Evolutionary conservation across 1,140 invertebrate genomes (phyloP).

Genomic region (Danaus melanippus): DNA sequence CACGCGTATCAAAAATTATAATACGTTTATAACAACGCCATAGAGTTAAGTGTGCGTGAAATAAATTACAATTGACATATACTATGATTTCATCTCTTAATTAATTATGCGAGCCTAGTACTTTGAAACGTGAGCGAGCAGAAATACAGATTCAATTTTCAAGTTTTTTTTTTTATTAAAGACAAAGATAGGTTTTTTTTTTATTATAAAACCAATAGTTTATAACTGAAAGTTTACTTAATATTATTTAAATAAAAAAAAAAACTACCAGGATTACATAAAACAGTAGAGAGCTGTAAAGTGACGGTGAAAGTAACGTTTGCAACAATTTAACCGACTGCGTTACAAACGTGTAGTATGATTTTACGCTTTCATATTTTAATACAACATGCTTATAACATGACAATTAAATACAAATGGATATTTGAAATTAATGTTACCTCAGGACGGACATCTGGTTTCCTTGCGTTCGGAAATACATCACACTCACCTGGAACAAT

Average conservation of each 20-base stretch:
- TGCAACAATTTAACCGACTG: slow-evolving; percentile 6
- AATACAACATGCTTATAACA: too few species aligned
- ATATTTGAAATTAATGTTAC: slow-evolving; percentile 5
- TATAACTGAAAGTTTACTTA: too few species aligned
- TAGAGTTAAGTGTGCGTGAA: slow-evolving; percentile 11
- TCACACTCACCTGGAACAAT: slow-evolving; percentile 50
- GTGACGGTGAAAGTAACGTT: slow-evolving; percentile 20
- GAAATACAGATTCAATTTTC: too few species aligned
- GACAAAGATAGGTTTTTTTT: too few species aligned
- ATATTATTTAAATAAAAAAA: too few species aligned
- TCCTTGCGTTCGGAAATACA: slow-evolving; percentile 13
- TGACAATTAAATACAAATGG: background rate
- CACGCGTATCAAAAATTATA: slow-evolving; percentile 3
- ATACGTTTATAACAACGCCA: background rate
- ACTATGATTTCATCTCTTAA: slow-evolving; percentile 17
- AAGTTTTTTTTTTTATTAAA: too few species aligned
- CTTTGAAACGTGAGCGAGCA: background rate
- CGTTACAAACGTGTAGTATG: background rate
- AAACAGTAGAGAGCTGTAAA: slow-evolving; percentile 9
- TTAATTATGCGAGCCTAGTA: slow-evolving; percentile 21
- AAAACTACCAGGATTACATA: slow-evolving; percentile 21
- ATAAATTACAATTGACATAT: background rate
- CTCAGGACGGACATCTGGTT: slow-evolving; percentile 1
- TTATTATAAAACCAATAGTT: too few species aligned
- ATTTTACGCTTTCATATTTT: too few species aligned